These are phyloP conservation scores for Corythornis madagascariensis DNA, from an alignment of 2,113 vertebrate genomes.

Conservation along the genomic window DNA sequence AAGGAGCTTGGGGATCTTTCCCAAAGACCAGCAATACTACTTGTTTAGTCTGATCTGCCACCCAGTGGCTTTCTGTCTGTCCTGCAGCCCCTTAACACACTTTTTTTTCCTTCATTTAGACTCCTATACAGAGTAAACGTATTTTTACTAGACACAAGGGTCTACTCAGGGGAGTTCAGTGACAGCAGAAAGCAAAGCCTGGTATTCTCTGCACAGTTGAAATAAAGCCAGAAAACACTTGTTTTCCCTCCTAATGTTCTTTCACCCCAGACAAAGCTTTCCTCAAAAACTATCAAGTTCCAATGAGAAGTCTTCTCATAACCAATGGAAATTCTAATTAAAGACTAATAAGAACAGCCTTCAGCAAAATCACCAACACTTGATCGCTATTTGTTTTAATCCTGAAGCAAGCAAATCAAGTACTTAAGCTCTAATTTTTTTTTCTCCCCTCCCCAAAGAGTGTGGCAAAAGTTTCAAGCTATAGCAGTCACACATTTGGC, in stretches of 20 bases:
- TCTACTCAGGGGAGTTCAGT: fast-evolving
- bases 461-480: not conserved
- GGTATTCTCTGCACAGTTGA: fast-evolving
- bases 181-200: not conserved
- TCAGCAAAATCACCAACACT: not conserved
- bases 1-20: not conserved
- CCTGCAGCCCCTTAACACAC: not conserved
- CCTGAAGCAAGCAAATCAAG: not conserved
- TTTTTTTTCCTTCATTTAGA: not conserved
- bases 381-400: not conserved
- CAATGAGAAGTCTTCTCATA: not conserved
- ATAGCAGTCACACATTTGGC: not conserved
- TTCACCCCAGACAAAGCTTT: not conserved
- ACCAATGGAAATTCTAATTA: not conserved
- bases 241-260: not conserved
- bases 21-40: no score
- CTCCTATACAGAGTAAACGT: not conserved
- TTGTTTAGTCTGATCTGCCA: constrained; percentile 5
- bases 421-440: not conserved
- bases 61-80: not conserved
- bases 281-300: not conserved
- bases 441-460: no score
- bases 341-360: not conserved
- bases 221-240: not conserved
- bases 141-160: not conserved